A percentile compares a stretch with the other conserved stretches of the same genome.
Evolutionary conservation across 2,113 vertebrate genomes (phyloP).

Genomic region (Phalacrocorax brasilianus): DNA sequence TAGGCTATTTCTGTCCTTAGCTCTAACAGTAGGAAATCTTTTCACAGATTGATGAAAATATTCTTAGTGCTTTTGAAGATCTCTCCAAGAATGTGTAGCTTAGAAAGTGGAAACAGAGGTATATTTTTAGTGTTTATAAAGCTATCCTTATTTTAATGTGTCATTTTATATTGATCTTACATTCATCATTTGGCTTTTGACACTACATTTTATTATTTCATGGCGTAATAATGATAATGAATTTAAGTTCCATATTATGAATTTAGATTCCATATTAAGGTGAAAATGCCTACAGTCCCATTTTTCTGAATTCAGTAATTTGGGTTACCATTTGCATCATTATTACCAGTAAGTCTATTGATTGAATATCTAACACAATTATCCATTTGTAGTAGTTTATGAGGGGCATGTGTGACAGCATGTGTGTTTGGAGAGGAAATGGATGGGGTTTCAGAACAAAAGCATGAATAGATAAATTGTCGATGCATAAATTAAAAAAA

Average conservation of each 20-base stretch:
- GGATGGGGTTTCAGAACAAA: neutral
- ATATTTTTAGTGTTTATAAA: neutral
- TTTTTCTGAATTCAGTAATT: neutral
- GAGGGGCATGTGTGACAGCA: neutral
- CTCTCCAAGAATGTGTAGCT: neutral
- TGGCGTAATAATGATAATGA: neutral
- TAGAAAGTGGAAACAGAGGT: neutral
- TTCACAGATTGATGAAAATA: neutral
- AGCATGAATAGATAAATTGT: neutral
- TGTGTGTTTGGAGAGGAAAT: neutral
- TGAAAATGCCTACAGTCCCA: neutral
- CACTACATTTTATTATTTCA: neutral
- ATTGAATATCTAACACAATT: neutral
- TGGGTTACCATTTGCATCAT: neutral
- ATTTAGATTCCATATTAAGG: neutral
- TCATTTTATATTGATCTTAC: neutral
- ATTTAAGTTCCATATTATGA: neutral
- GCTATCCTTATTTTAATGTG: neutral
- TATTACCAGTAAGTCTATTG: neutral
- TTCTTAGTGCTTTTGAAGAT: neutral
- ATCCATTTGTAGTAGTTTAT: neutral
- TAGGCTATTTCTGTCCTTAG: neutral
- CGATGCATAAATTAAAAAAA: constrained; percentile 47
- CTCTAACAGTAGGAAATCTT: neutral
- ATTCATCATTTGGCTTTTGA: neutral